These are phyloP conservation scores for Hippasteria phrygiana DNA, from an alignment of 53 echinoderm and acorn worm genomes.

Conservation along the genomic window DNA sequence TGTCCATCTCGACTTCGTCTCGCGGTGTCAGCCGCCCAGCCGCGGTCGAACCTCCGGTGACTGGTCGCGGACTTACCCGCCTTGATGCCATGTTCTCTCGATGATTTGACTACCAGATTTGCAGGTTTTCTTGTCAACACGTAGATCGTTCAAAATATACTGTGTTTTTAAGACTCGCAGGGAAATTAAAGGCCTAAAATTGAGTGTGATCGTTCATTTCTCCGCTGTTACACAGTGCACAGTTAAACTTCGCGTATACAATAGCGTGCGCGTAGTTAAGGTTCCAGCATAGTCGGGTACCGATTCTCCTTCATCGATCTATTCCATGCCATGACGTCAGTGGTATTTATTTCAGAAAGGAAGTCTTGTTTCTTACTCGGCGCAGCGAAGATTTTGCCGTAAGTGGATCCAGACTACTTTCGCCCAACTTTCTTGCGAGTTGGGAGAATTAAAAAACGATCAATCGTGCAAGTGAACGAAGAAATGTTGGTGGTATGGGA, in stretches of 20 bases:
- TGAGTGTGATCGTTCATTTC: background rate
- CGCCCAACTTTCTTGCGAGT: constrained; percentile 26
- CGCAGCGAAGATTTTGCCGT: background rate
- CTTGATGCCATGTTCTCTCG: constrained; percentile 56
- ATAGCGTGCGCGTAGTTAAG: background rate
- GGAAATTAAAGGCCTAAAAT: background rate
- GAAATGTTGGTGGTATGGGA: no score
- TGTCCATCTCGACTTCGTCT: constrained; percentile 95
- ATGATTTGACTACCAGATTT: background rate
- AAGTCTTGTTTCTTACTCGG: constrained; percentile 32
- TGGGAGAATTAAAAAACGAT: constrained; percentile 42
- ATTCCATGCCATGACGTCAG: constrained; percentile 28
- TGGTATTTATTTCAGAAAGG: background rate
- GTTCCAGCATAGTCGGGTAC: constrained; percentile 40
- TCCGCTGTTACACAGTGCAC: background rate
- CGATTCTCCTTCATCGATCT: constrained; percentile 20
- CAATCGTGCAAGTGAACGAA: background rate
- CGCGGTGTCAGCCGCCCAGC: constrained; percentile 67
- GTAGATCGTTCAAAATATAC: background rate
- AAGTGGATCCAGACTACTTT: constrained; percentile 35
- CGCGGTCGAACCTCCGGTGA: constrained; percentile 59
- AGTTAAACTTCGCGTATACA: background rate
- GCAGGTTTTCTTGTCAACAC: background rate
- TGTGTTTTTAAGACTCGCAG: background rate
- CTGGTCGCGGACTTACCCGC: constrained; percentile 88